Evolutionary conservation across 1,140 invertebrate species (phyloP).

Genomic region (Atta colombica): DNA sequence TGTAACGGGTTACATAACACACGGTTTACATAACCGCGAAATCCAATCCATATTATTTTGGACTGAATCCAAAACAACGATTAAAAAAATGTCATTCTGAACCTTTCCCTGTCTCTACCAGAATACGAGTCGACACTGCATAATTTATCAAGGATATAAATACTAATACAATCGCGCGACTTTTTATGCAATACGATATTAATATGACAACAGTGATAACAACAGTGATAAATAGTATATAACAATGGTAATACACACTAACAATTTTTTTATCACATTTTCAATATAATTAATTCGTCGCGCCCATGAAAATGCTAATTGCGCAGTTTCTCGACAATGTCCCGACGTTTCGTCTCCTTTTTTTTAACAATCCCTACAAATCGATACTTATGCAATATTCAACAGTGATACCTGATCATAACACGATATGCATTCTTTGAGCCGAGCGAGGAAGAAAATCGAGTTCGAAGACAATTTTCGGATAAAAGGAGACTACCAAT

Average conservation of each 20-base stretch:
- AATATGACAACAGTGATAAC: background rate
- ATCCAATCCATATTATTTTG: conserved; percentile 46
- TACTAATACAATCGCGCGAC: background rate
- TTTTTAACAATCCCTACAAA: background rate
- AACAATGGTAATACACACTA: background rate
- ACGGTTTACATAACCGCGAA: background rate
- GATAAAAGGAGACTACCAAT: conserved; percentile 58
- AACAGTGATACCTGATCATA: conserved; percentile 21
- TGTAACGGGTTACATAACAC: conserved; percentile 2
- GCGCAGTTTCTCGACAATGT: background rate
- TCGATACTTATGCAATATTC: conserved; percentile 49
- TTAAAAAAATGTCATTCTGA: conserved; percentile 16
- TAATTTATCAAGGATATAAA: conserved; percentile 3
- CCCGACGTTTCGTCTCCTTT: background rate
- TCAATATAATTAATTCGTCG: background rate
- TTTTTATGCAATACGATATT: background rate
- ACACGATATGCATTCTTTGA: conserved; percentile 18
- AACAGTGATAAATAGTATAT: background rate
- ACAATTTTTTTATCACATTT: background rate
- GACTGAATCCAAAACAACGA: background rate
- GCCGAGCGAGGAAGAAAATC: conserved; percentile 38
- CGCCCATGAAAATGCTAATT: background rate
- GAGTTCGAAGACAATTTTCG: conserved; percentile 63
- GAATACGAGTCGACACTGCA: background rate
- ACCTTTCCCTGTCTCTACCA: background rate